Base-by-base conservation (phyloP, 2,888 invertebrate species). In the Gymnoscelis rufifasciata region DNA sequence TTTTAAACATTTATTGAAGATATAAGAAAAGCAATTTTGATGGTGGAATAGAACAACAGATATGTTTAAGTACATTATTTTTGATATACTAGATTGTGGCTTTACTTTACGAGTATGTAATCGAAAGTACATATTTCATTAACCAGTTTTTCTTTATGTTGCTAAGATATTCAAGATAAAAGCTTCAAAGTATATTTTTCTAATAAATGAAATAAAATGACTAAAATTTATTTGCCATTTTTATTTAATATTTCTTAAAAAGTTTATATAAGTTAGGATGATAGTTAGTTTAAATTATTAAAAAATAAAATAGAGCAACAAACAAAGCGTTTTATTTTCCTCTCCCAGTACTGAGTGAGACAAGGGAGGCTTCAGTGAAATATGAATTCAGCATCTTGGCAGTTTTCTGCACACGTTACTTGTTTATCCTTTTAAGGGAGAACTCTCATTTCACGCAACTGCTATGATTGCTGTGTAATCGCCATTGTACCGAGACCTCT, bases 401-500 rank as follows among this genome's bases (percentile, higher is more conserved):
- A 81, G 76, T 89, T 87, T 62, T 74, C 70, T 73, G 78, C 88
- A 89, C 84, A 83, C 88, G 88, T 77, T 82, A 83, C 84, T 87
- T 86, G 87, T 86, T 87, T 87, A 87, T 86, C 79, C 79, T 82
- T 81, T 77, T 77, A 80, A 83, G 86, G 83, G 80, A 78, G 80
- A 76, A 69, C 78, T 77, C 82, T 83, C 84, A 83, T 84, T 83
- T 77, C 77, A 81, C 71, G 77, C 83, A 79, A 83, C 83, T 82
- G 86, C 82, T 78, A 81, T 86, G 83, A 87, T 87, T 84, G 81
- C 78, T 78, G 72, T 74, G 74, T 76, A 80, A 79, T 80, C 70
- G 68, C 76, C 78, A 73, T 43, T 51, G 38, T 65, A 63, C 60
- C 51, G 52, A 69, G 78, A 70, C 54, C 68, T 54, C 52, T 63